These are phyloP conservation scores for Clinocottus analis DNA, from an alignment of 2,113 vertebrate species.

Conservation along the genomic window DNA sequence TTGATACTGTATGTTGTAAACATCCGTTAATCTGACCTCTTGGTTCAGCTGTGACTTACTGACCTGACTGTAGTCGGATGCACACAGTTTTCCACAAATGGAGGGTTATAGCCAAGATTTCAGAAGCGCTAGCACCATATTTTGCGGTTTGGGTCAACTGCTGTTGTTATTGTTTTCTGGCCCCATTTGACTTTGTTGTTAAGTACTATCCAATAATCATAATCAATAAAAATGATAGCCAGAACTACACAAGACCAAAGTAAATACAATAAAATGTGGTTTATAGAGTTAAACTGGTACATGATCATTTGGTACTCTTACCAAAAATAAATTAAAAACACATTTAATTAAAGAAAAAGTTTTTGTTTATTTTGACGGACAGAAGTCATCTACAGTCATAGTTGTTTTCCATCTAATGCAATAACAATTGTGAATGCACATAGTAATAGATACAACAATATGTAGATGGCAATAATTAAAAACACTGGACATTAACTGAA, in stretches of 20 bases:
- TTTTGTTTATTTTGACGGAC: background rate
- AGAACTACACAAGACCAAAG: background rate
- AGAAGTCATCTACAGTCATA: too few species aligned
- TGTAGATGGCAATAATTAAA: background rate
- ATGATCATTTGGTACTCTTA: background rate
- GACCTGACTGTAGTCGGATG: background rate
- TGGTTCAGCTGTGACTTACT: background rate
- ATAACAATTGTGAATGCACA: too few species aligned
- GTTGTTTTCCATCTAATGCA: background rate
- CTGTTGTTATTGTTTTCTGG: background rate
- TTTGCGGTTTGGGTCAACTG: background rate
- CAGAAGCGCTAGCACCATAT: background rate
- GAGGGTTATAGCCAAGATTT: background rate
- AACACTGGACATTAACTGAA: background rate
- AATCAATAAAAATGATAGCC: background rate
- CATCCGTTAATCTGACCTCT: background rate
- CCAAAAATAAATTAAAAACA: background rate
- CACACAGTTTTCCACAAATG: background rate
- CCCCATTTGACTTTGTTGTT: background rate
- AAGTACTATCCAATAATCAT: background rate
- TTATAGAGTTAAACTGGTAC: background rate
- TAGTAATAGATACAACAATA: background rate
- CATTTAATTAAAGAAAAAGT: too few species aligned
- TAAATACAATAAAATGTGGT: background rate
- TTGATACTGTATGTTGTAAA: background rate